phyloP scores from a whole-genome alignment of 2,113 vertebrate genomes.

The Siniperca knerii region DNA sequence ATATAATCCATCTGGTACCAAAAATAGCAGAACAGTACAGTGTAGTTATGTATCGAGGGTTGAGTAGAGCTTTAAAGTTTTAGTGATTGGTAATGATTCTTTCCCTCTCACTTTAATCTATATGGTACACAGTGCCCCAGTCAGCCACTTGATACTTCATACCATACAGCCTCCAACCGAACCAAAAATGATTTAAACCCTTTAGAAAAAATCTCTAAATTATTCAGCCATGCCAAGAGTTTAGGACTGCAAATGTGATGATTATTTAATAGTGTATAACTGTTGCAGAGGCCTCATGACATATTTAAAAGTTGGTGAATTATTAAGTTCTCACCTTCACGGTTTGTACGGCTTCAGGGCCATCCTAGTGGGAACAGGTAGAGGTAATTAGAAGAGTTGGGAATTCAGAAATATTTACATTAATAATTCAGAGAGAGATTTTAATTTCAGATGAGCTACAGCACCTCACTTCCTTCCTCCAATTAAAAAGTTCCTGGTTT shows the following conservation, averaged over 20 bases:
- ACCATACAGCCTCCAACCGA: constrained; percentile 18
- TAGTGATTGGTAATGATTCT: constrained; percentile 3
- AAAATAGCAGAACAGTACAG: not conserved
- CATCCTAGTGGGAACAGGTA: constrained; percentile 85
- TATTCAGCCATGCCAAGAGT: constrained; percentile 76
- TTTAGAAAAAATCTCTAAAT: constrained; percentile 70
- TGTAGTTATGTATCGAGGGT: not conserved
- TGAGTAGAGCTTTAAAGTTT: too few relatives aligned
- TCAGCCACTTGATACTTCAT: constrained; percentile 21
- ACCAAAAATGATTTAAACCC: constrained; percentile 40
- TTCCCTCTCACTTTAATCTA: constrained; percentile 23
- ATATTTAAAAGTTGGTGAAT: constrained; percentile 78
- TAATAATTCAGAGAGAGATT: constrained; percentile 85
- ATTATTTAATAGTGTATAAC: constrained; percentile 84
- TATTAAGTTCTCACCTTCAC: constrained; percentile 93
- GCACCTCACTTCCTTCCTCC: constrained; percentile 21
- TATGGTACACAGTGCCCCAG: not conserved
- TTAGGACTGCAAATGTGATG: constrained; percentile 75
- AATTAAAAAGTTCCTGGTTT: constrained; percentile 12
- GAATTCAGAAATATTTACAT: constrained; percentile 81
- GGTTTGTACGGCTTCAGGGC: constrained; percentile 94
- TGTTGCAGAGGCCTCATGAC: constrained; percentile 79
- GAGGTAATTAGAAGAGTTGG: constrained; percentile 75
- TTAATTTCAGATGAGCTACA: constrained; percentile 79
- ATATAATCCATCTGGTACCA: not conserved